Base-by-base conservation (phyloP, 2,797 vertebrate species). In the Enteromius thamalakanensis region DNA sequence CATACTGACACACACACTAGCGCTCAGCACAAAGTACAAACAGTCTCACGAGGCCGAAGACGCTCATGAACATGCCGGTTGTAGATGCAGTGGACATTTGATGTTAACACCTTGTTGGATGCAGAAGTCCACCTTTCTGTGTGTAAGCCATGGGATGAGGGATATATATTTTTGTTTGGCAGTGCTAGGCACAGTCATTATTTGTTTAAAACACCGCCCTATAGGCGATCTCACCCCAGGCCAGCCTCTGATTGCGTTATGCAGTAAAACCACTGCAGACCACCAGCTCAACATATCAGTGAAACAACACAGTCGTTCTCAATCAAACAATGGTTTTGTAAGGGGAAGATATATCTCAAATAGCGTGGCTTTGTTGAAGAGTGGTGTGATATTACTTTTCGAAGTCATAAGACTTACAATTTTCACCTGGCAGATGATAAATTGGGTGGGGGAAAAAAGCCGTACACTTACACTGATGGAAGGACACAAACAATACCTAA, bases 1-100 rank as follows among this genome's bases (percentile, higher is more conserved):
- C 82, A 51, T 32, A 67, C 65, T 62, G 69, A 87, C 71, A 86
- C 84, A 86, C 84, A 86, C 82, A 86, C 82, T 88, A 90, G 90
- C 84, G 82, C 91, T 91, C 88, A 89, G 42, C 89, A 85, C 71
- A 75, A 62, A 72, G 45, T 62, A 71, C 34, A 58, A 37, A 49
- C 71, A 69, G 34, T 53, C 32, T 62, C 34, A 70, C 9, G 4
- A 15, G 53, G 72, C 62, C 2, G 10, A n/a, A 55, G 12, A 53
- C 29, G n/a, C 10, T n/a, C 84, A 72, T 42, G 55, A 62, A 74
- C n/a, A 77, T 2, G 53, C 29, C 53, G 3, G 37, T 68, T 58
- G 21, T 37, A 47, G 2, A 29, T 34, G 55, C 53, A 47, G 42
- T 23, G 29, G 11, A 69, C 49, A 76, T 76, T 60, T 42, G 19